Evolutionary conservation across 2,888 invertebrate genomes (phyloP).

Genomic region (Agrochola lychnidis): DNA sequence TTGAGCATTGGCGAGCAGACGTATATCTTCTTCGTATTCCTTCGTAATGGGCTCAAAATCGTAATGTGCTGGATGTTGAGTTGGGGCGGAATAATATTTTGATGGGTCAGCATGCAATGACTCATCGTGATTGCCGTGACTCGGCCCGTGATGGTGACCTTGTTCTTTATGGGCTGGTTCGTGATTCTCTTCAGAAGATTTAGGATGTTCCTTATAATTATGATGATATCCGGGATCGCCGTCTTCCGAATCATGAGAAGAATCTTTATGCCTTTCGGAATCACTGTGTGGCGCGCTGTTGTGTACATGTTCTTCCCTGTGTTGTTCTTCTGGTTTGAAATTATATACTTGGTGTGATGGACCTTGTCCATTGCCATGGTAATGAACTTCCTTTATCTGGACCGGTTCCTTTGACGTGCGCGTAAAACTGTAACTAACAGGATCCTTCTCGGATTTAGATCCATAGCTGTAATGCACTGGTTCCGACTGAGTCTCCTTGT

Average conservation of each 20-base stretch:
- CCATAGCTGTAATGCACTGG: constrained; percentile 81
- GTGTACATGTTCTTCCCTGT: constrained; percentile 56
- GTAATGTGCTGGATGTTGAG: constrained; percentile 62
- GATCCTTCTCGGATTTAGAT: constrained; percentile 78
- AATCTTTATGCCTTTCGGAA: constrained; percentile 47
- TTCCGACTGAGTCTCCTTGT: constrained; percentile 81
- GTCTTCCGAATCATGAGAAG: constrained; percentile 62
- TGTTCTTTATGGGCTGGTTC: constrained; percentile 52
- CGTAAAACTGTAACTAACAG: constrained; percentile 79
- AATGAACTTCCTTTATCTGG: constrained; percentile 74
- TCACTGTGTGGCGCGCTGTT: constrained; percentile 63
- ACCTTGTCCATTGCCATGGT: constrained; percentile 74
- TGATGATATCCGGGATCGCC: constrained; percentile 60
- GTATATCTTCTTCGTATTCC: constrained; percentile 82
- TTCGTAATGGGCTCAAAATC: constrained; percentile 72
- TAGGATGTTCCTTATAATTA: constrained; percentile 48
- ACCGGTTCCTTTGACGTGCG: constrained; percentile 77
- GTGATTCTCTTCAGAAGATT: constrained; percentile 58
- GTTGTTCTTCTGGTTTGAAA: constrained; percentile 74
- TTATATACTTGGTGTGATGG: constrained; percentile 80
- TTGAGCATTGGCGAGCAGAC: constrained; percentile 73
- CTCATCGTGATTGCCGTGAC: constrained; percentile 42
- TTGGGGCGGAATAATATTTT: constrained; percentile 64
- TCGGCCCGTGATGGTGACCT: constrained; percentile 46
- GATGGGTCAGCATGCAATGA: constrained; percentile 30